Percentiles rank a stretch among this genome's conserved stretches.
Conservation (phyloP, 2,888 invertebrate genomes). For the Plagodis pulveraria region DNA sequence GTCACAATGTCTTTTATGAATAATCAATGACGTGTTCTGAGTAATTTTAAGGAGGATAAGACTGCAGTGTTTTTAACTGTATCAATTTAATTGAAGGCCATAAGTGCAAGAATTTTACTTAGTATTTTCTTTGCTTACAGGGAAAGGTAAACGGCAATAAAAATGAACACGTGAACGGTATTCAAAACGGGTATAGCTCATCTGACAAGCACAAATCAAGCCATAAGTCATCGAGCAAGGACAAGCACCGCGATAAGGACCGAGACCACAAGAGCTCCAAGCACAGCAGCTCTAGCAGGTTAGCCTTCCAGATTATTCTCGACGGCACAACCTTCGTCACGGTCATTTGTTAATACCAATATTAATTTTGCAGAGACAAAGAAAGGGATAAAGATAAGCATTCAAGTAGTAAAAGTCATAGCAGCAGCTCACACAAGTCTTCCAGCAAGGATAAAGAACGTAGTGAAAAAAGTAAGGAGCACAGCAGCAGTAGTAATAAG, state of each 20-base stretch:
- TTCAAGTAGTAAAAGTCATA: constrained; percentile 82
- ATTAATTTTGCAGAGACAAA: constrained; percentile 66
- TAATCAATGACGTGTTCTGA: constrained; percentile 21
- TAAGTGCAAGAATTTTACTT: constrained; percentile 3
- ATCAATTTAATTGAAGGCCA: too few relatives aligned
- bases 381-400: constrained; percentile 84
- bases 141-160: constrained; percentile 83
- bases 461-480: constrained; percentile 59
- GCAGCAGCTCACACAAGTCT: constrained; percentile 83
- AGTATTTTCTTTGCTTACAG: constrained; percentile 49
- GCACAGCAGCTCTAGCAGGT: constrained; percentile 80
- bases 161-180: constrained; percentile 89
- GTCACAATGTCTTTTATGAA: constrained; percentile 34
- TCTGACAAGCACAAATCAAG: constrained; percentile 85
- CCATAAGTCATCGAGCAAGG: constrained; percentile 88
- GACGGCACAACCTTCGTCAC: constrained; percentile 23
- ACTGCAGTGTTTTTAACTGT: too few relatives aligned
- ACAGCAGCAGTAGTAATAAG: constrained; percentile 61
- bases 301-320: constrained; percentile 72
- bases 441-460: constrained; percentile 82
- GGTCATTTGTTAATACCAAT: constrained; percentile 23
- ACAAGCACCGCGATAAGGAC: constrained; percentile 88
- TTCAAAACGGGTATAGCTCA: constrained; percentile 90
- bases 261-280: constrained; percentile 85
- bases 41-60: too few relatives aligned